Evolutionary conservation across 2,113 vertebrate species (phyloP), one percentile per base, ranked within the genome.

Genomic region (Thinocorus orbignyianus): DNA sequence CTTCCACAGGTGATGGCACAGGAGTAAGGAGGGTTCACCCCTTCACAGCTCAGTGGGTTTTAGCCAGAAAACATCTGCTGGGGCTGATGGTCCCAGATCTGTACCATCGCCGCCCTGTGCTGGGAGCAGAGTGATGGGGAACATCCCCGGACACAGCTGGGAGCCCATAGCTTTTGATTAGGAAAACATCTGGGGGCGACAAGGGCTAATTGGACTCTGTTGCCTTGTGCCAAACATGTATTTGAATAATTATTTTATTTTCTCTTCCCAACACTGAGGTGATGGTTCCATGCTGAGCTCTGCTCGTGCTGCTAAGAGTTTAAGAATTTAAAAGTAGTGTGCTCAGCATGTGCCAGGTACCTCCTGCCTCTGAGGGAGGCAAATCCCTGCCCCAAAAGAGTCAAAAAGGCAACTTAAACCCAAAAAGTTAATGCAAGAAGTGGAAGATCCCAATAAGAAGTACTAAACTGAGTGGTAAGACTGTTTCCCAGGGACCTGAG

Each of bases 21-120:
- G 2, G 44, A 52, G 31, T 0, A 37, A 83, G 78, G 48, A 93
- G 49, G 61, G 92, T 30, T 93, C 39, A 52, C 16, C 71, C 71
- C 37, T 42, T 70, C 70, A 83, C 46, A 86, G 89, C 74, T 88
- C 86, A 60, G 33, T 74, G 89, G 60, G 37, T 87, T 93, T 87
- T 78, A 78, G 10, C 84, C 84, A 69, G 39, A 37, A 92, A 96
- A 94, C 97, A 97, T 91, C 95, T 97, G 97, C 60, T 78, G 79
- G 74, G 33, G 78, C 70, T 6, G 8, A 33, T 6, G 22, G 69
- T 68, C 71, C 83, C 93, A 52, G 83, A 19, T 17, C 46, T n/a
- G 66, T 58, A 33, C 3, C 18, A 30, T 39, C 42, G 60, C 30
- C 10, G 5, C 24, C 52, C 13, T 10, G 22, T 85, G 87, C 70